Percentiles rank a stretch among this genome's conserved stretches.
Conservation (phyloP, 2,113 vertebrate genomes). For the Rhadina sibilatrix region DNA sequence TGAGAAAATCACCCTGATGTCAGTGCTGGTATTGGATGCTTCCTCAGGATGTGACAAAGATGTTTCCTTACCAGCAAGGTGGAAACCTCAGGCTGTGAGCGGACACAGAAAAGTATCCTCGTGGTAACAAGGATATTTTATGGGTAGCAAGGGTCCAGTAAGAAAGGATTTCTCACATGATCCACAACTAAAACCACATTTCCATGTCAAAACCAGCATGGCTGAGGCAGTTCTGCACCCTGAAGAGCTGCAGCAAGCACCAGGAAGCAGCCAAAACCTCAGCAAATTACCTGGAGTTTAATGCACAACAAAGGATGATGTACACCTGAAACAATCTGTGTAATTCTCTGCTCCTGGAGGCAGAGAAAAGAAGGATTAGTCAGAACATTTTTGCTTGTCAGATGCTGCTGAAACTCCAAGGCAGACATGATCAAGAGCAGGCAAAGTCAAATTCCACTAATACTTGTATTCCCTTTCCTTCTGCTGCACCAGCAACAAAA, state of each 20-base stretch:
- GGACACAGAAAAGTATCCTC: not conserved
- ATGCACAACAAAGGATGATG: not conserved
- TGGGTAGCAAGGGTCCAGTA: not conserved
- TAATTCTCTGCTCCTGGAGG: not conserved
- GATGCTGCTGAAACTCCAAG: not conserved
- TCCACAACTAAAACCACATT: not conserved
- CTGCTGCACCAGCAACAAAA: not conserved
- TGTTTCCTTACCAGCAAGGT: not conserved
- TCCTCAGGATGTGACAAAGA: not conserved
- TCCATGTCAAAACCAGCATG: not conserved
- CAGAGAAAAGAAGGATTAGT: not conserved
- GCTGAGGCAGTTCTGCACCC: not conserved
- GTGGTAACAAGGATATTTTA: not conserved
- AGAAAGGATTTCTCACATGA: not conserved
- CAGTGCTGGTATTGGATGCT: not conserved
- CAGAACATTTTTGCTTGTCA: not conserved
- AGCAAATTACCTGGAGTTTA: not conserved
- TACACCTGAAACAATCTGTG: not conserved
- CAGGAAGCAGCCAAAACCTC: not conserved
- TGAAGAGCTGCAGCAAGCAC: not conserved
- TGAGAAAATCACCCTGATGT: constrained; percentile 22
- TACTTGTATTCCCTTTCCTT: not conserved
- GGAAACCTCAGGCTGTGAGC: not conserved
- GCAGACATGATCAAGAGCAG: not conserved
- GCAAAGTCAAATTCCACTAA: not conserved